Conservation (phyloP, 2,113 vertebrate genomes). For the Anthoscopus minutus region DNA sequence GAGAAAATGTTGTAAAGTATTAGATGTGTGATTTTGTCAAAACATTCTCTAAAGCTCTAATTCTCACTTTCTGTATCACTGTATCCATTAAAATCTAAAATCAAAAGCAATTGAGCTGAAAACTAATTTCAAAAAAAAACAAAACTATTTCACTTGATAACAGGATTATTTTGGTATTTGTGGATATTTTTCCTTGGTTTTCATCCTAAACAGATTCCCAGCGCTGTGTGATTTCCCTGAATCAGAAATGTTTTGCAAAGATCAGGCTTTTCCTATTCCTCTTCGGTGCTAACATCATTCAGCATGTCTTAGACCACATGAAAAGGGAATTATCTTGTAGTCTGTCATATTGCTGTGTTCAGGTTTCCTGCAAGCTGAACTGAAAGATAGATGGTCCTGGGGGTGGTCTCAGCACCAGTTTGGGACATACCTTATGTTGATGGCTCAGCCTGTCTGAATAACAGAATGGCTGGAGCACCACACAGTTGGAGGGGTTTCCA, state of each 20-base stretch:
- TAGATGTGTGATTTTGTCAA: conserved; percentile 25
- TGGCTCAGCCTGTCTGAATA: background rate
- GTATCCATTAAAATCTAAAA: background rate
- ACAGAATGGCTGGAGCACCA: background rate
- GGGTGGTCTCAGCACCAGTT: background rate
- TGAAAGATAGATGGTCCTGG: background rate
- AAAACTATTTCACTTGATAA: background rate
- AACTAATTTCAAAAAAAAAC: background rate
- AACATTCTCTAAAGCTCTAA: background rate
- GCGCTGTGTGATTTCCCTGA: background rate
- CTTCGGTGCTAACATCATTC: background rate
- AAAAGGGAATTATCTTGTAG: background rate
- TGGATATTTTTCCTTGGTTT: background rate
- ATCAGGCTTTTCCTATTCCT: background rate
- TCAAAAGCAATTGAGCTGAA: background rate
- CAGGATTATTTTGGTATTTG: background rate
- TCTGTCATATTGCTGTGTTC: background rate
- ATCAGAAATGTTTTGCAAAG: background rate
- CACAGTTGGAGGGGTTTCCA: background rate
- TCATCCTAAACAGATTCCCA: background rate
- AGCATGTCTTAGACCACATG: background rate
- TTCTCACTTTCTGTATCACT: background rate
- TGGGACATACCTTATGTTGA: background rate
- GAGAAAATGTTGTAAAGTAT: background rate
- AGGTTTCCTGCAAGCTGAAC: background rate